Evolutionary conservation across 2,888 invertebrate genomes (phyloP).

Genomic region (Mactromeris polynyma): DNA sequence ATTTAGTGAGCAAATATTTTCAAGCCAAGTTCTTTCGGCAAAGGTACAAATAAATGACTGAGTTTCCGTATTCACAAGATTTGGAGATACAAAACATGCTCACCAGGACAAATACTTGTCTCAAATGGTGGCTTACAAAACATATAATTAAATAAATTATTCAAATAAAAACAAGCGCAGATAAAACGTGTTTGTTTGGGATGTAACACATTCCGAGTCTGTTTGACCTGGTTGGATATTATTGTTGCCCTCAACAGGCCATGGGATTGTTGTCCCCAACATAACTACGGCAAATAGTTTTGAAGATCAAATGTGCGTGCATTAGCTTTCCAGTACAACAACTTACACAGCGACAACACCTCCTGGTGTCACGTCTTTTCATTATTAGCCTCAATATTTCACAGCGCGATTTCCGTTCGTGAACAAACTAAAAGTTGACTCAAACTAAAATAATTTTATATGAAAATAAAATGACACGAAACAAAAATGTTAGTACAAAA

Average conservation of each 20-base stretch:
- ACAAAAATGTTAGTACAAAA: background rate
- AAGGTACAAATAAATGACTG: constrained; percentile 10
- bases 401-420: background rate
- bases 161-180: background rate
- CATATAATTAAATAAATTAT: background rate
- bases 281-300: background rate
- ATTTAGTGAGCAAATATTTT: constrained; percentile 19
- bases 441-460: background rate
- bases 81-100: background rate
- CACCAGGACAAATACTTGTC: background rate
- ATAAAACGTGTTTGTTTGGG: background rate
- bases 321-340: background rate
- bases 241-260: background rate
- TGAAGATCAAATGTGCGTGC: background rate
- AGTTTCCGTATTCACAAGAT: background rate
- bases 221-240: background rate
- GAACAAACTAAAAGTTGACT: background rate
- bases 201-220: background rate
- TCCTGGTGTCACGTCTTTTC: background rate
- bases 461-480: background rate
- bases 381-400: background rate
- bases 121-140: background rate
- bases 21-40: background rate
- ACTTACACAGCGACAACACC: background rate
- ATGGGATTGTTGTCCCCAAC: background rate